Percentiles rank a stretch among this genome's conserved stretches.
These are phyloP conservation scores for Oscheius sp. DNA, from an alignment of 2,888 invertebrate genomes.

Conservation along the genomic window DNA sequence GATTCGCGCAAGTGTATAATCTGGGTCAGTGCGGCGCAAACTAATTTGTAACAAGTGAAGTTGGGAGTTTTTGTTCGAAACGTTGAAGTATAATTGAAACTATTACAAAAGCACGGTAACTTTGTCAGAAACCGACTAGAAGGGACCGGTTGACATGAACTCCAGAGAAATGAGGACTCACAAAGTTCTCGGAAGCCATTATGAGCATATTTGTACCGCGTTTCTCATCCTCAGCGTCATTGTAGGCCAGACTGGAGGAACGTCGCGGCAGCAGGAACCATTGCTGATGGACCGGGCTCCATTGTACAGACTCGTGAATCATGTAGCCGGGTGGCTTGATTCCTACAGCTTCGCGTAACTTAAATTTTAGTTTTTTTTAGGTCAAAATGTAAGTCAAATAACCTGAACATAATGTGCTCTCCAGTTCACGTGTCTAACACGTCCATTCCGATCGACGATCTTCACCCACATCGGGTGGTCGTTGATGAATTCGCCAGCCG, in stretches of 20 bases:
- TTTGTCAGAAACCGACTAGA: too few species aligned
- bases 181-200: slow-evolving; percentile 83
- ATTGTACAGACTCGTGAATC: slow-evolving; percentile 93
- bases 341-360: slow-evolving; percentile 82
- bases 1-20: too few species aligned
- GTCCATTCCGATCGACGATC: slow-evolving; percentile 37
- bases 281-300: slow-evolving; percentile 85
- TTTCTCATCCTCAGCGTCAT: slow-evolving; percentile 89
- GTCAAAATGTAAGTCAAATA: slow-evolving; percentile 75
- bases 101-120: neutral
- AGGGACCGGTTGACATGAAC: too few species aligned
- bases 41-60: neutral
- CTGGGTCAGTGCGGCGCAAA: too few species aligned
- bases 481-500: slow-evolving; percentile 80
- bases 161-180: neutral
- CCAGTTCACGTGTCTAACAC: slow-evolving; percentile 67
- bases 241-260: slow-evolving; percentile 86
- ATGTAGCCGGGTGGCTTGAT: slow-evolving; percentile 93
- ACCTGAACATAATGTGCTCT: slow-evolving; percentile 74
- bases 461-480: slow-evolving; percentile 95
- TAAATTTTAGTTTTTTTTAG: slow-evolving; percentile 74
- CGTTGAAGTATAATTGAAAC: neutral
- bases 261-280: slow-evolving; percentile 94
- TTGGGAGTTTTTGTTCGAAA: neutral
- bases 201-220: slow-evolving; percentile 87